Evolutionary conservation across 2,113 vertebrate genomes (phyloP).

Genomic region (Hiodon tergisus): DNA sequence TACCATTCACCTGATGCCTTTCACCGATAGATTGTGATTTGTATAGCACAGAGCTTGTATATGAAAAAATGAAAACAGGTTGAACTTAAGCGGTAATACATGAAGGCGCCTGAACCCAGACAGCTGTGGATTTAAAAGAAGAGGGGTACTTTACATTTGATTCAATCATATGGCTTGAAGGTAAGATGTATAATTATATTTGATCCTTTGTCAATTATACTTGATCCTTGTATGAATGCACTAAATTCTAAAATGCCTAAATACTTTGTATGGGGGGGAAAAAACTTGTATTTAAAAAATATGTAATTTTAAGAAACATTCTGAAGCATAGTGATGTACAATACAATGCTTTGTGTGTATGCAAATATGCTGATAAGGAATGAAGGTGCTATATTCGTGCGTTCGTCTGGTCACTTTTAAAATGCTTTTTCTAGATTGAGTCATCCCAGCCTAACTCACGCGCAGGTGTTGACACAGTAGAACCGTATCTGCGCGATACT

Average conservation of each 20-base stretch:
- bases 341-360: too few relatives aligned
- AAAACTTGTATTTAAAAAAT: too few relatives aligned
- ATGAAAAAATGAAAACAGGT: background rate
- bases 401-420: background rate
- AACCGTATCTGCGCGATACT: background rate
- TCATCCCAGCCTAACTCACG: background rate
- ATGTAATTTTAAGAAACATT: too few relatives aligned
- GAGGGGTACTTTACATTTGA: background rate
- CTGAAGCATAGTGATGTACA: too few relatives aligned
- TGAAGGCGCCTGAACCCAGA: constrained; percentile 1
- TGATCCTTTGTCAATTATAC: background rate
- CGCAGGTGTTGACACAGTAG: background rate
- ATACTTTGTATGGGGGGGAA: too few relatives aligned
- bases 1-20: background rate
- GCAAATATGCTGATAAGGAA: too few relatives aligned
- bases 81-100: background rate
- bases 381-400: too few relatives aligned
- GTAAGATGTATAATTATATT: constrained; percentile 7
- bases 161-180: constrained; percentile 31
- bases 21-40: background rate
- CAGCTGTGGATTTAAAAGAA: constrained; percentile 19
- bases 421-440: too few relatives aligned
- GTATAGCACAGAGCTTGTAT: background rate
- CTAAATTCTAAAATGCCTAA: too few relatives aligned
- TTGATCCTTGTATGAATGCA: background rate